Evolutionary conservation across 2,797 vertebrate genomes (phyloP).

Genomic region (Pangasius krempfi): DNA sequence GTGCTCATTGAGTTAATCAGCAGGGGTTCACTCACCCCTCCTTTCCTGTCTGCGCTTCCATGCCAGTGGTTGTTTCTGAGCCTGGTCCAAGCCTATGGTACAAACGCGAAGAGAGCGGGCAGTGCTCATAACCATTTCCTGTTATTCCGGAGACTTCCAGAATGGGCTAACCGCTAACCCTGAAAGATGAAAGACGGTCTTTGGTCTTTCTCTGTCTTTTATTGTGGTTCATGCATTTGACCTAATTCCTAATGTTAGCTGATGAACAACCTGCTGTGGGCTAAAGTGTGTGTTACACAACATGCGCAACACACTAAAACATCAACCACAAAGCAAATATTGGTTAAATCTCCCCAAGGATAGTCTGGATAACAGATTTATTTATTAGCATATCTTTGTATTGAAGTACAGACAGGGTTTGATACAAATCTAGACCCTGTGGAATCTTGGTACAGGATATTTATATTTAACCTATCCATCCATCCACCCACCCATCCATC

Average conservation of each 20-base stretch:
- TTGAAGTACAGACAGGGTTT: not conserved
- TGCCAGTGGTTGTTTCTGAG: slow-evolving; percentile 62
- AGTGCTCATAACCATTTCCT: slow-evolving; percentile 70
- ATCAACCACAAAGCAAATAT: slow-evolving; percentile 13
- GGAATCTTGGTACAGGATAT: not conserved
- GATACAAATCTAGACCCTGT: not conserved
- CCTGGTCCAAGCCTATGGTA: slow-evolving; percentile 59
- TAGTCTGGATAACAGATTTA: not conserved
- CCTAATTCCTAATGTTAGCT: not conserved
- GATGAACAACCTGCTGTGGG: slow-evolving; percentile 15
- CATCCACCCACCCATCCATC: not conserved
- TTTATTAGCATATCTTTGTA: not conserved
- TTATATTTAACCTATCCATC: not conserved
- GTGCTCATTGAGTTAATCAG: slow-evolving; percentile 53
- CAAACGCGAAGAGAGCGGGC: slow-evolving; percentile 59
- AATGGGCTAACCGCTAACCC: slow-evolving; percentile 65
- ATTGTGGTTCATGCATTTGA: slow-evolving; percentile 17
- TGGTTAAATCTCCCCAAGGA: not conserved
- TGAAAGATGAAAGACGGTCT: slow-evolving; percentile 64
- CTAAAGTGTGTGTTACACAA: not conserved
- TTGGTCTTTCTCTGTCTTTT: slow-evolving; percentile 21
- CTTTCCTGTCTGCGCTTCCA: slow-evolving; percentile 37
- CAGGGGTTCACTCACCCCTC: slow-evolving; percentile 49
- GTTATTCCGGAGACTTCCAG: slow-evolving; percentile 73
- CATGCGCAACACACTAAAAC: not conserved